Conservation (phyloP, 2,888 invertebrate genomes). For the Drymonia ruficornis region DNA sequence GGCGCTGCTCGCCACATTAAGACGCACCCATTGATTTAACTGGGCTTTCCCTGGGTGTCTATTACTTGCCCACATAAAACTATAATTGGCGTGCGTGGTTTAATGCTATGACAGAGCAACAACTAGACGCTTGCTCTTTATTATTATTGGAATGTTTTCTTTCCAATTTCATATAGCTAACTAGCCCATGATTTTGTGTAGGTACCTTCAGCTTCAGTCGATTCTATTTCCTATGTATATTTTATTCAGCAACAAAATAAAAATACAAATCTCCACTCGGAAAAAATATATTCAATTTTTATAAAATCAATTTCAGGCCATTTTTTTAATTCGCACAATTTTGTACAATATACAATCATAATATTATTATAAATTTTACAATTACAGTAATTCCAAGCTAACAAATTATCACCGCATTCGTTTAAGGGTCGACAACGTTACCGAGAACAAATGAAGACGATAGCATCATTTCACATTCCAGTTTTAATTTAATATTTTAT, state of each 20-base stretch:
- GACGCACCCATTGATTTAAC: too few species aligned
- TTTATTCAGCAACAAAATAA: constrained; percentile 35
- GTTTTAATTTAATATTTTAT: constrained; percentile 7
- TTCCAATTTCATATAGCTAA: too few species aligned
- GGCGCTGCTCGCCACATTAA: too few species aligned
- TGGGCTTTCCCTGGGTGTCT: too few species aligned
- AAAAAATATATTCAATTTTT: constrained; percentile 84
- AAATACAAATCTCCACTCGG: constrained; percentile 75
- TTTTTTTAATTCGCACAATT: constrained; percentile 78
- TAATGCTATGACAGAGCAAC: too few species aligned
- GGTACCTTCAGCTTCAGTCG: too few species aligned
- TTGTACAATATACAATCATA: constrained; percentile 74
- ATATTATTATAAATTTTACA: constrained; percentile 46
- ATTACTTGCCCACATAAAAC: too few species aligned
- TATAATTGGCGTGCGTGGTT: too few species aligned
- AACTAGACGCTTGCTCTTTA: too few species aligned
- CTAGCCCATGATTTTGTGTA: too few species aligned
- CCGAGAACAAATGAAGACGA: constrained; percentile 16
- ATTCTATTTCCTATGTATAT: neutral
- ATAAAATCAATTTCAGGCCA: constrained; percentile 84
- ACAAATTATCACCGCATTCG: constrained; percentile 37
- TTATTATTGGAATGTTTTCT: too few species aligned
- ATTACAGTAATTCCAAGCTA: constrained; percentile 48
- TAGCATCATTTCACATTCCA: constrained; percentile 15
- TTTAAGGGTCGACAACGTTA: constrained; percentile 19